Evolutionary conservation across 2,797 vertebrate genomes (phyloP), one percentile per base, ranked within the genome.

Genomic region (Brotogeris chrysoptera): DNA sequence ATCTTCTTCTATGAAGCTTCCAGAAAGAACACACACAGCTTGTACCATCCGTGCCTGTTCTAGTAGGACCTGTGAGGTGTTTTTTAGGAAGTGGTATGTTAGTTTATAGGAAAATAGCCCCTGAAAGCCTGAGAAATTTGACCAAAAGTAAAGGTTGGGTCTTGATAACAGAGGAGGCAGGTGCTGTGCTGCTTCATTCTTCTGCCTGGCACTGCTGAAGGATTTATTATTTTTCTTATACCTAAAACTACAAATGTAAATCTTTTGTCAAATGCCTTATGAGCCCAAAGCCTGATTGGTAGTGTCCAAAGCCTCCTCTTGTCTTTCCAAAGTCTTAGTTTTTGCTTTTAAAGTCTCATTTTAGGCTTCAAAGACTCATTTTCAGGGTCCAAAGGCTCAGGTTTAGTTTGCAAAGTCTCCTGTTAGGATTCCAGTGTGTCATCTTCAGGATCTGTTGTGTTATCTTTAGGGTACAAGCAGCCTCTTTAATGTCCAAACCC

Each of bases 11-110:
- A 5, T 49, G 55, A 59, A 60, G n/a, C 52, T 81, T 52, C 13
- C 28, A 44, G n/a, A 55, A 77, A 13, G 11, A 4, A 4, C 18
- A 4, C 8, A 2, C 1, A 0, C 6, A 2, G n/a, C 57, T 81
- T 8, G 23, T 59, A 23, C 61, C 9, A 2, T 53, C 20, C n/a
- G 10, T 61, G 50, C 16, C 44, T 32, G 21, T 13, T 72, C 21
- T 2, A 34, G 23, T 52, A 68, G 52, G 20, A 61, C 14, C 41
- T 3, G 13, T 1, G 13, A 50, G 36, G 16, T 49, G 28, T 28
- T 53, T 36, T 17, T 24, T 59, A 59, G 57, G 23, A 19, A 18
- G 27, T 2, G n/a, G 25, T 47, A 13, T 0, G 10, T 39, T 21
- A 28, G n/a, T 34, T 49, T 3, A 1, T 13, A 18, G 32, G 32